phyloP scores from a whole-genome alignment of 37 sponge, comb jelly and placozoan species.

The Spongilla lacustris region DNA sequence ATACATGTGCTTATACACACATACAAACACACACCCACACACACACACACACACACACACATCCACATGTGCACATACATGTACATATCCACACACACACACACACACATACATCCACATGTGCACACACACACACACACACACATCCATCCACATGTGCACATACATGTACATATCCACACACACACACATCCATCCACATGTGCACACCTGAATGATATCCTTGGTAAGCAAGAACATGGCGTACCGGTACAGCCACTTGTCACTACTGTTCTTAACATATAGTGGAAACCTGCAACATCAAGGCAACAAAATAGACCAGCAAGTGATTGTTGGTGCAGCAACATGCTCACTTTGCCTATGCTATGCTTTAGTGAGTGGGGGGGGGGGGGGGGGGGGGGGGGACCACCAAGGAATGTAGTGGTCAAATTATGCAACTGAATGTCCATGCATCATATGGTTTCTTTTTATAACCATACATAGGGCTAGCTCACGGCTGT shows the following conservation, averaged over 20 bases:
- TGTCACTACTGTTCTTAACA: constrained; percentile 49
- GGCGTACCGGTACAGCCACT: constrained; percentile 51
- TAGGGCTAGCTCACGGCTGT: too few relatives aligned
- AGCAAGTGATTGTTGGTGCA: too few relatives aligned
- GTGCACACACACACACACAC: background rate
- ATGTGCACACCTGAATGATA: constrained; percentile 43
- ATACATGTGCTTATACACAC: too few relatives aligned
- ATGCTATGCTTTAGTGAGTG: too few relatives aligned
- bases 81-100: background rate
- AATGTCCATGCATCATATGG: too few relatives aligned
- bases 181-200: too few relatives aligned
- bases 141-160: background rate
- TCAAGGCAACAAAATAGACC: background rate
- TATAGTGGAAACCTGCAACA: constrained; percentile 62
- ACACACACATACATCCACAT: background rate
- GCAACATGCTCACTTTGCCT: too few relatives aligned
- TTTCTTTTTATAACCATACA: too few relatives aligned
- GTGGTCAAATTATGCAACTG: too few relatives aligned
- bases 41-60: background rate
- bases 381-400: too few relatives aligned
- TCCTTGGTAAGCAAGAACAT: constrained; percentile 54
- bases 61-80: background rate
- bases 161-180: background rate
- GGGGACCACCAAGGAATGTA: too few relatives aligned
- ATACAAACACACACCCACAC: background rate